Evolutionary conservation across 2,797 vertebrate species (phyloP).

Genomic region (Anabas testudineus): DNA sequence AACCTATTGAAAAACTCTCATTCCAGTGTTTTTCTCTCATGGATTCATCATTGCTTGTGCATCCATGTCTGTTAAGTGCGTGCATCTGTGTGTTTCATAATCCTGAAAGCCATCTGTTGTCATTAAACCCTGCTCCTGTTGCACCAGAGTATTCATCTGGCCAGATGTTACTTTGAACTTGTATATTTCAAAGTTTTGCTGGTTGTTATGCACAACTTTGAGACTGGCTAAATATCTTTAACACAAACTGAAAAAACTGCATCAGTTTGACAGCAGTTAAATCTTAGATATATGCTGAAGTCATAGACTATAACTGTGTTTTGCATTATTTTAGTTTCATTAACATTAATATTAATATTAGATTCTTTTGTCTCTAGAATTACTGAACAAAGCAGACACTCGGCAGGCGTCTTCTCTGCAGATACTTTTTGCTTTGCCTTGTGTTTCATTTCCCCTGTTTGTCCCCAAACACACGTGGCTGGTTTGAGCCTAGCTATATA

Average conservation of each 20-base stretch:
- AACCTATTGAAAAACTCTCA: conserved; percentile 34
- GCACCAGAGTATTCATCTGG: conserved; percentile 40
- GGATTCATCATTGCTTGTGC: conserved; percentile 39
- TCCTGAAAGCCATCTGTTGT: conserved; percentile 72
- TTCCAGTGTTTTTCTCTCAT: conserved; percentile 19
- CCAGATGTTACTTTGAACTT: conserved; percentile 57
- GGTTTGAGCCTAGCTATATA: conserved; percentile 49
- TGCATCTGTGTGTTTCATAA: conserved; percentile 60
- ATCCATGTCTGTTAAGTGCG: conserved; percentile 34
- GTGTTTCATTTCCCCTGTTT: conserved; percentile 3
- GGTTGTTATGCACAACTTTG: conserved; percentile 10
- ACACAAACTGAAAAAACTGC: background rate
- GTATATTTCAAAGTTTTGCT: conserved; percentile 40
- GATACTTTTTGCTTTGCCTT: conserved; percentile 15
- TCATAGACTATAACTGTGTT: background rate
- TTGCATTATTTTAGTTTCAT: background rate
- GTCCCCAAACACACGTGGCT: conserved; percentile 35
- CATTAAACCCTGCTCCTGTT: conserved; percentile 68
- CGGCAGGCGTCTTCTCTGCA: background rate
- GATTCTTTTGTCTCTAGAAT: background rate
- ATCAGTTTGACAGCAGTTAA: background rate
- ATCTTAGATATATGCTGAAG: background rate
- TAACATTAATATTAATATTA: background rate
- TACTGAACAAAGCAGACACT: background rate
- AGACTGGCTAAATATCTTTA: conserved; percentile 8